phyloP scores from a whole-genome alignment of 2,113 vertebrate species.

The Lepidothrix coronata region DNA sequence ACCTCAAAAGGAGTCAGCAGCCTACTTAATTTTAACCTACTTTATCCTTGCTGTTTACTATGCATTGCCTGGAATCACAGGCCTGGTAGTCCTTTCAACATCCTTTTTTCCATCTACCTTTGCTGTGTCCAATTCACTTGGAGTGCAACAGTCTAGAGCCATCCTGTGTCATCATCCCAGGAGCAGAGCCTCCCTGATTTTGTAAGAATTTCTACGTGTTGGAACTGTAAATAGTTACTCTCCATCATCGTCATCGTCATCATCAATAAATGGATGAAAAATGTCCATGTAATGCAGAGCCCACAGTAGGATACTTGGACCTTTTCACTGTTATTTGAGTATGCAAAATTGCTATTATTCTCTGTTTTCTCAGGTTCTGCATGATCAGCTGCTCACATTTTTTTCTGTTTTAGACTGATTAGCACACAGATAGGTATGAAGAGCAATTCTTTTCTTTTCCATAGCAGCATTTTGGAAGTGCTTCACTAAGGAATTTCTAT shows the following conservation, averaged over 20 bases:
- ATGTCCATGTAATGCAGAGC: neutral
- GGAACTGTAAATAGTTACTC: neutral
- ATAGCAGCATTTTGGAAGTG: neutral
- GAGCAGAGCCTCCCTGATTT: neutral
- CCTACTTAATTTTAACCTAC: neutral
- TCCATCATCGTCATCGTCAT: neutral
- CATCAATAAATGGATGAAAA: neutral
- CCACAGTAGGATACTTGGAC: neutral
- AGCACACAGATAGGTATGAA: neutral
- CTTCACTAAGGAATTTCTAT: neutral
- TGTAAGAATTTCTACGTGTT: neutral
- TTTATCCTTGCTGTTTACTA: neutral
- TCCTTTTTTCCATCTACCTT: neutral
- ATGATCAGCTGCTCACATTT: neutral
- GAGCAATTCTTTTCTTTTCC: neutral
- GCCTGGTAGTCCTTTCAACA: neutral
- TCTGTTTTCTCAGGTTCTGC: neutral
- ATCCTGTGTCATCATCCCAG: neutral
- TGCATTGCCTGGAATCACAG: neutral
- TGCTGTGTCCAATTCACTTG: accelerated
- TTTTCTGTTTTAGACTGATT: neutral
- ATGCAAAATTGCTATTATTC: neutral
- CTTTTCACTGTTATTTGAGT: neutral
- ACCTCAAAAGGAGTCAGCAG: neutral
- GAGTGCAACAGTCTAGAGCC: neutral